Percentiles rank a stretch among this genome's conserved stretches.
Conservation (phyloP, 2,113 vertebrate genomes). For the Orientallactaga bullata region DNA sequence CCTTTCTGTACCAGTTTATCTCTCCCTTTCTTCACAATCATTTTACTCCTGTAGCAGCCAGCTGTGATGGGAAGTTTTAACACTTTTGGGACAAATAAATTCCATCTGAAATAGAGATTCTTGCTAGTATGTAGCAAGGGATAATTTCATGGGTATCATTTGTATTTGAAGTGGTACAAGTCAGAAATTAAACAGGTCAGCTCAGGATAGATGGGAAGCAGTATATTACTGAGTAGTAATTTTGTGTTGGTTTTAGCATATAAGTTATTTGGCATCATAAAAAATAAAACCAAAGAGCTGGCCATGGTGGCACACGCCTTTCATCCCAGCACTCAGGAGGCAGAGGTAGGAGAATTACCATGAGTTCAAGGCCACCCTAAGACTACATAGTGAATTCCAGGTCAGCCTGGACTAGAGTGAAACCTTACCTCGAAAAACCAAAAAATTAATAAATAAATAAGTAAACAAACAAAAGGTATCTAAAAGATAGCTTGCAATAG, state of each 20-base stretch:
- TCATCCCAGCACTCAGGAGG: too few species aligned
- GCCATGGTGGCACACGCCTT: too few species aligned
- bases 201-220: background rate
- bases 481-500: background rate
- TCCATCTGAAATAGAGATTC: background rate
- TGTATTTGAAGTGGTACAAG: background rate
- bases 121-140: background rate
- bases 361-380: too few species aligned
- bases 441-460: too few species aligned
- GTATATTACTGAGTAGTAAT: too few species aligned
- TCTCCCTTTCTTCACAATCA: background rate
- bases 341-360: too few species aligned
- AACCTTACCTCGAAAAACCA: too few species aligned
- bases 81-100: too few species aligned
- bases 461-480: too few species aligned
- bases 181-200: constrained; percentile 1
- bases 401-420: too few species aligned
- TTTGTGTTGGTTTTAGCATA: background rate
- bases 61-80: constrained; percentile 7
- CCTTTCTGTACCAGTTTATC: too few species aligned
- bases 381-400: too few species aligned
- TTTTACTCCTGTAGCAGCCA: background rate
- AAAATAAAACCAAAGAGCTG: background rate
- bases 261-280: background rate
- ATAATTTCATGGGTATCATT: background rate